A percentile compares a stretch with the other conserved stretches of the same genome.
Evolutionary conservation across 2,113 vertebrate genomes (phyloP).

Genomic region (Pangasianodon gigas): DNA sequence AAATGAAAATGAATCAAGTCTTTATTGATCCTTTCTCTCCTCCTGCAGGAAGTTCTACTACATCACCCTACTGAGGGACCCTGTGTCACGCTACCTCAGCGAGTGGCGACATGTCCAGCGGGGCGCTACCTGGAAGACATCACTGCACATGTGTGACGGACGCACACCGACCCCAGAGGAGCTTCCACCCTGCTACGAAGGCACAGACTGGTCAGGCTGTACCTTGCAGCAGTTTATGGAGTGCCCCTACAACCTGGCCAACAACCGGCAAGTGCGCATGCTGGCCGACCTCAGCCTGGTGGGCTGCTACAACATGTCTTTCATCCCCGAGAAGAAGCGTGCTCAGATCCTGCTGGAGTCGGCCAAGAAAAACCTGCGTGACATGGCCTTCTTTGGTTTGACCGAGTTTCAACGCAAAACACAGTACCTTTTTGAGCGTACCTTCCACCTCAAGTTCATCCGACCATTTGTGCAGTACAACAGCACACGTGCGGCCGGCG

Average conservation of each 20-base stretch:
- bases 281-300: conserved; percentile 94
- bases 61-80: conserved; percentile 95
- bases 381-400: conserved; percentile 98
- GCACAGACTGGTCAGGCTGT: conserved; percentile 96
- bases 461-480: conserved; percentile 99
- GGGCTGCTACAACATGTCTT: conserved; percentile 99
- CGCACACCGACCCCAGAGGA: conserved; percentile 94
- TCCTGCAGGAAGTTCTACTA: conserved; percentile 93
- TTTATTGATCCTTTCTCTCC: not conserved
- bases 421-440: conserved; percentile 97
- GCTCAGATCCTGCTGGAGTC: conserved; percentile 94
- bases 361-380: conserved; percentile 95
- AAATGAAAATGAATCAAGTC: not conserved
- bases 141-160: conserved; percentile 97
- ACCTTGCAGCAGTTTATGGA: conserved; percentile 99
- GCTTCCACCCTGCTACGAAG: conserved; percentile 94
- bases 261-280: conserved; percentile 97
- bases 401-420: conserved; percentile 99
- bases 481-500: conserved; percentile 92
- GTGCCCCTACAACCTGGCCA: conserved; percentile 96
- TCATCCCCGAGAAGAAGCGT: conserved; percentile 90
- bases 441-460: conserved; percentile 96
- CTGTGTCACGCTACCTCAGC: conserved; percentile 95
- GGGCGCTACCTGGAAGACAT: conserved; percentile 97
- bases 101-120: conserved; percentile 97